Base-by-base conservation (phyloP, 92 coral and sea anemone genomes). In the Blastomussa wellsi region DNA sequence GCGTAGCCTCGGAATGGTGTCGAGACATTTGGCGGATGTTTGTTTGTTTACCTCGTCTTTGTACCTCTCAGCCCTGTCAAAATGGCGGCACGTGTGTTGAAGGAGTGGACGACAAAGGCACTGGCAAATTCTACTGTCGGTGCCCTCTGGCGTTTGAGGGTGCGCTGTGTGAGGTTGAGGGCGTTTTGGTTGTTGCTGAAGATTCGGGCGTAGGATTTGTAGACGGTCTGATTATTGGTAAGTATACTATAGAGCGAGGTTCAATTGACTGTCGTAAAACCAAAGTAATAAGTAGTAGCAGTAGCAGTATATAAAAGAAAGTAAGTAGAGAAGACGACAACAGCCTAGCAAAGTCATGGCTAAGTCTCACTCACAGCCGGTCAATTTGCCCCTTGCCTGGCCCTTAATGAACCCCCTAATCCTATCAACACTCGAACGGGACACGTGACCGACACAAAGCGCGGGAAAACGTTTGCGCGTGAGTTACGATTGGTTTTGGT, bases 41-140 rank as follows among this genome's bases (percentile, higher is more conserved):
- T 80, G 88, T 86, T 15, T 96, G 98, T 85, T 85, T 90, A 22
- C 94, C 91, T 16, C 95, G 93, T 69, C 88, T 90, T 68, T 96
- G 98, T 85, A 74, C 74, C 48, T 81, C 80, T 48, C 79, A 60
- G 37, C 98, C 95, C 2, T 96, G 98, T 85, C 33, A 78, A 77
- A 96, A 96, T 80, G 96, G 98, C 5, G 98, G 96, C 47, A 84
- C 90, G 4, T 96, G 98, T 84, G 26, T 81, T 53, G 98, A 96
- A 60, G 90, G 92, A 4, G 95, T 92, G 5, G 94, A 90, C 80
- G 57, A 83, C 66, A 78, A 53, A 7, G 98, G 93, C 17, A 57
- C 37, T 32, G 80, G 92, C 65, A 94, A 81, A 89, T 96, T 92
- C 78, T 80, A 52, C 37, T 96, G 98, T 68, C 48, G 42, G 70